Conservation (phyloP, 2,888 invertebrate genomes). For the Neocrepidodera transversa region DNA sequence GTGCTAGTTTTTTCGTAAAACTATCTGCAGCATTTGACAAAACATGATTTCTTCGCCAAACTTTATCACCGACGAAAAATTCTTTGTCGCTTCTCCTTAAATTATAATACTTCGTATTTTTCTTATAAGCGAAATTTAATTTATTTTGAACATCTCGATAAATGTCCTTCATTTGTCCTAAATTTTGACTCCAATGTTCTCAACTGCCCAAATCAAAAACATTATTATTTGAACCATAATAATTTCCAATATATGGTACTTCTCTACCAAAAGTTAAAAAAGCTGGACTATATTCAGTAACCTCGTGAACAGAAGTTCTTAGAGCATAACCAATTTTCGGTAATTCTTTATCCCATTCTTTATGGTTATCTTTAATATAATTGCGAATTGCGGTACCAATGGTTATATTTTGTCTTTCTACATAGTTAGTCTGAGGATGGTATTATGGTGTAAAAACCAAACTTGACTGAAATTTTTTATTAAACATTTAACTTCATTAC, state of each 20-base stretch:
- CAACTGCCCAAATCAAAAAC: not conserved
- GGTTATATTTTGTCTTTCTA: not conserved
- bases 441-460: not conserved
- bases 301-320: not conserved
- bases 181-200: not conserved
- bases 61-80: constrained; percentile 5
- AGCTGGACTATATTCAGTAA: not conserved
- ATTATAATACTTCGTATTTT: too few relatives aligned
- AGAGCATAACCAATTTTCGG: constrained; percentile 1
- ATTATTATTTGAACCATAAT: not conserved
- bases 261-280: not conserved
- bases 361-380: not conserved
- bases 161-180: not conserved
- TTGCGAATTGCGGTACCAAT: not conserved
- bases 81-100: too few relatives aligned
- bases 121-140: not conserved
- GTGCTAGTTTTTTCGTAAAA: constrained; percentile 17
- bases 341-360: not conserved
- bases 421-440: not conserved
- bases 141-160: not conserved
- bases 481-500: constrained; percentile 16
- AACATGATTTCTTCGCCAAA: constrained; percentile 12
- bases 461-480: not conserved
- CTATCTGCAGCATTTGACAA: not conserved
- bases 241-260: not conserved